Evolutionary conservation across 2,888 invertebrate genomes (phyloP), one percentile per base, ranked within the genome.

Genomic region (Drosophila antonietae): DNA sequence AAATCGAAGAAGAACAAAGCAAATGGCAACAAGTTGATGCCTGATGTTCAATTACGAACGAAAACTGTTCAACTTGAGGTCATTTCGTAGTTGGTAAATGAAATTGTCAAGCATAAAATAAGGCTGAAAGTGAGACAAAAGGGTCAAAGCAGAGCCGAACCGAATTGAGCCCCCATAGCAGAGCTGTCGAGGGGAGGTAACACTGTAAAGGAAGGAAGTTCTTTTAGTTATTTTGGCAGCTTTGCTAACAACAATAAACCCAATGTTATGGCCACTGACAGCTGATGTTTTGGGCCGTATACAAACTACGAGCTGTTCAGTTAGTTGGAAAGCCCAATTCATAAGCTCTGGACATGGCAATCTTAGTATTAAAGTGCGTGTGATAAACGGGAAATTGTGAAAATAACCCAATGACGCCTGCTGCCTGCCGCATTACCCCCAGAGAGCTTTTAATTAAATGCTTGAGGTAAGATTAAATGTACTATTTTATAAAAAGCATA

Each of bases 201-300:
- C 18, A n/a, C 23, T 31, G 43, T 8, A n/a, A 31, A 23, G 14
- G 10, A 49, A 46, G 59, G 28, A 53, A 46, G 65, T 51, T 62
- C 67, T 67, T 70, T 68, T 68, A 61, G 72, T 75, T 81, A 73
- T 78, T 76, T 87, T 81, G 78, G 70, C 79, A 74, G 66, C 74
- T 74, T 70, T 51, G 49, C 18, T 78, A 33, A 71, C 62, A 81
- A 84, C 85, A 84, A 87, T 82, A 84, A 85, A 78, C 68, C 69
- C 64, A 82, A 83, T 81, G 73, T 82, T 87, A 82, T 79, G 79
- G 79, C 73, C 73, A 80, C 68, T 83, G 88, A 83, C 88, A 87
- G 83, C 82, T 84, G 85, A 82, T 80, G 75, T 67, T 87, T 59
- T 59, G 75, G 65, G 68, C 62, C 72, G 55, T 62, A 65, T 63